Percentiles rank a stretch among this genome's conserved stretches.
phyloP scores from a whole-genome alignment of 2,888 invertebrate genomes.

The Tortrix viridana region DNA sequence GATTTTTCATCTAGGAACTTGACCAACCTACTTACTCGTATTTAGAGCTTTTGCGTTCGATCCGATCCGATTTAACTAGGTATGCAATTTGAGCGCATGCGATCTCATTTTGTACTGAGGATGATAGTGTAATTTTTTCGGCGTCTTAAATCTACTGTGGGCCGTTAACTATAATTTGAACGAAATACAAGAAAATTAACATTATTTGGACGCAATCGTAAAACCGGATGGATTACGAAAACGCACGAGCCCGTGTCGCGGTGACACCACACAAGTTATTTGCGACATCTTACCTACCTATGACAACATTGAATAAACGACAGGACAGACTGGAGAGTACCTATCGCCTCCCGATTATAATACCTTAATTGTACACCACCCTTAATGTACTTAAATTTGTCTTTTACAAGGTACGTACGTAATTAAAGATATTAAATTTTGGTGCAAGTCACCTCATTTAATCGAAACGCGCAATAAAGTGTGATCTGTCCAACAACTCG shows the following conservation, averaged over 20 bases:
- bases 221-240: conserved; percentile 15
- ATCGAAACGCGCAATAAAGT: not conserved
- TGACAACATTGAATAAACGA: not conserved
- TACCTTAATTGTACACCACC: no score
- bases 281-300: conserved; percentile 12
- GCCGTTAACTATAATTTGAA: no score
- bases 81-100: no score
- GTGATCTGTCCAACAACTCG: conserved; percentile 3
- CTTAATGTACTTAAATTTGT: not conserved
- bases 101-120: no score
- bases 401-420: not conserved
- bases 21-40: no score
- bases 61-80: no score
- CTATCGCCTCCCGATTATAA: no score
- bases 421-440: not conserved
- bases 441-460: not conserved
- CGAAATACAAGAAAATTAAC: conserved; percentile 1
- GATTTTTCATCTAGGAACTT: no score
- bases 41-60: no score
- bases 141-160: no score
- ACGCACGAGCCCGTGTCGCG: conserved; percentile 6
- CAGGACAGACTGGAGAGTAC: no score
- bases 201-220: not conserved
- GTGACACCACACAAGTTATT: conserved; percentile 5
- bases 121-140: no score